Conservation (phyloP, 2,888 invertebrate genomes). For the Troides helena region DNA sequence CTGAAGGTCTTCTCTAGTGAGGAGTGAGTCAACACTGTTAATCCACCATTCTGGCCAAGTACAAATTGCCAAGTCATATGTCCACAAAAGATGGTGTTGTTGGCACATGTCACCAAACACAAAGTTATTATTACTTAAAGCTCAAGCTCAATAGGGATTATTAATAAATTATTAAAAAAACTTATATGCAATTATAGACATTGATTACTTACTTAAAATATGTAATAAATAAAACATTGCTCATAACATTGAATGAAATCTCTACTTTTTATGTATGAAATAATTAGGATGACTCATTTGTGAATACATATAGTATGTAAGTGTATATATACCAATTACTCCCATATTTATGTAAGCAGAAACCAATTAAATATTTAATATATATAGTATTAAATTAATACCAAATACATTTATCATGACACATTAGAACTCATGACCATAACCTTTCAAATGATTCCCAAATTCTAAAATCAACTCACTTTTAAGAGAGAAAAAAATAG, state of each 20-base stretch:
- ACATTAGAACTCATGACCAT: slow-evolving; percentile 31
- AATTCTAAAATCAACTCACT: slow-evolving; percentile 49
- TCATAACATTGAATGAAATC: no score
- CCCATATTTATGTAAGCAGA: neutral
- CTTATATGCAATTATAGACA: neutral
- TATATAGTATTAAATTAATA: neutral
- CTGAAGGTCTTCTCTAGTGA: no score
- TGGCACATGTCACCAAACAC: no score
- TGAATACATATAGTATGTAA: neutral
- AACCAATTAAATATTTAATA: neutral
- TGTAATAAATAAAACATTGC: no score
- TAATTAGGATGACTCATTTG: neutral
- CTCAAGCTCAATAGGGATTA: no score
- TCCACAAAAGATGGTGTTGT: no score
- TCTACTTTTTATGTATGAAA: no score
- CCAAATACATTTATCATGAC: neutral
- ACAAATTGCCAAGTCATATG: no score
- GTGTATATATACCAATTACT: neutral
- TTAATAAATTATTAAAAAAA: neutral
- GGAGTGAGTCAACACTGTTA: no score
- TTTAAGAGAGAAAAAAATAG: slow-evolving; percentile 37
- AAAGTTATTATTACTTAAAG: no score
- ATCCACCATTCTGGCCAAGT: no score
- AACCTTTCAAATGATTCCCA: slow-evolving; percentile 39
- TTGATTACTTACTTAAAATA: neutral